phyloP scores from a whole-genome alignment of 1,140 invertebrate genomes.

The Agrilus planipennis region DNA sequence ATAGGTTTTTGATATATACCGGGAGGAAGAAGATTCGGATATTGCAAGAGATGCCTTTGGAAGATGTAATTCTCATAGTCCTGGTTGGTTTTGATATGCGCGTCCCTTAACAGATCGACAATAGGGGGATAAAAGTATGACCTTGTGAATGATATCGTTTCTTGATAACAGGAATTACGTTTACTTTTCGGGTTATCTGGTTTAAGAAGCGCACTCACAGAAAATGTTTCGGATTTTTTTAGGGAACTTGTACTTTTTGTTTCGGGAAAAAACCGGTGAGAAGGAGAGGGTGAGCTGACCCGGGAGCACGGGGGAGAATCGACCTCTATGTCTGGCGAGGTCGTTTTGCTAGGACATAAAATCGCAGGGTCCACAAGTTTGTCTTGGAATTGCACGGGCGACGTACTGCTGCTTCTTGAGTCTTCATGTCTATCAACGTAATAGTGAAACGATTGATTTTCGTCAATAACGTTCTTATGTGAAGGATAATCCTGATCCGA shows the following conservation, averaged over 20 bases:
- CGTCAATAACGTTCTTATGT: slow-evolving; percentile 23
- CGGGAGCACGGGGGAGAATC: slow-evolving; percentile 50
- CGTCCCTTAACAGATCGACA: slow-evolving; percentile 42
- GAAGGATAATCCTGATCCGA: slow-evolving; percentile 41
- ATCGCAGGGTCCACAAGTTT: slow-evolving; percentile 2
- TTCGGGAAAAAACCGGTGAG: slow-evolving; percentile 37
- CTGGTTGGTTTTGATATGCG: slow-evolving; percentile 30
- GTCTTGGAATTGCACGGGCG: not conserved
- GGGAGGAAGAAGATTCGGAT: slow-evolving; percentile 31
- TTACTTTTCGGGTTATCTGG: slow-evolving; percentile 57
- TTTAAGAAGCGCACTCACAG: slow-evolving; percentile 61
- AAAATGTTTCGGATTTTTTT: slow-evolving; percentile 66
- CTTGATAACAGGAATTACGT: slow-evolving; percentile 39
- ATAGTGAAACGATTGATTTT: too few species aligned
- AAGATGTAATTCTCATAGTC: slow-evolving; percentile 32
- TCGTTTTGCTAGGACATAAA: too few species aligned
- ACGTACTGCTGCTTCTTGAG: slow-evolving; percentile 12
- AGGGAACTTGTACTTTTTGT: slow-evolving; percentile 33
- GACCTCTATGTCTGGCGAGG: slow-evolving; percentile 57
- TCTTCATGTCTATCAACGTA: slow-evolving; percentile 14
- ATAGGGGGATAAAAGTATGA: slow-evolving; percentile 53
- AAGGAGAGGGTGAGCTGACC: slow-evolving; percentile 36
- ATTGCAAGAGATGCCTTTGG: slow-evolving; percentile 32
- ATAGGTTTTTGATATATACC: slow-evolving; percentile 33
- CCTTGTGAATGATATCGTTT: slow-evolving; percentile 40